Evolutionary conservation across 2,113 vertebrate species (phyloP), one percentile per base, ranked within the genome.

Genomic region (Trematocara marginatum): DNA sequence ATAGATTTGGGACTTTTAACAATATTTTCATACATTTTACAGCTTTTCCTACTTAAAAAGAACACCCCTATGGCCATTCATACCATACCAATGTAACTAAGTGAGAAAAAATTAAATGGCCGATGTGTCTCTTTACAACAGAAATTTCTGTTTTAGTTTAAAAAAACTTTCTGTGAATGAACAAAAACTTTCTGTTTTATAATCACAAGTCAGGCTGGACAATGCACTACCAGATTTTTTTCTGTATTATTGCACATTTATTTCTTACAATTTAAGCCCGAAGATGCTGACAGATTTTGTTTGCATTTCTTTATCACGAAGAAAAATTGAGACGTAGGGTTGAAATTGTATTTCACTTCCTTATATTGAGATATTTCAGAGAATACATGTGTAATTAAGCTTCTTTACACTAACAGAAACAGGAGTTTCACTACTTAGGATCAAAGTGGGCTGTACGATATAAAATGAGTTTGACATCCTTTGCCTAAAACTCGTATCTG

Each of bases 181-280:
- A 20, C 16, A 64, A 20, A 64, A 20, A 64, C 1, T 11, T 64
- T 38, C 34, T 64, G 31, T 64, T 64, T 38, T 38, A 64, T 64
- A 64, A n/a, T 64, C 34, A n/a, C 16, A 64, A 64, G 59, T 64
- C 31, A 38, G 59, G 59, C 10, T 64, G 31, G 59, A 4, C 53
- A 56, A 13, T 26, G 53, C 31, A 2, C 31, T 64, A 35, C 59
- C 59, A 64, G 31, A 64, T 1, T 12, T 3, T 11, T 11, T 35
- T 64, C 31, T n/a, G 31, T 35, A 11, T 7, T 0, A n/a, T n/a
- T 64, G 16, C 59, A 3, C 31, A 35, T 64, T 35, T 64, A 11
- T 35, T 11, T 64, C 59, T 64, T 64, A 1, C 34, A 38, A n/a
- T 64, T 64, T 38, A 0, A 64, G 6, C 0, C 59, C 0, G 0